These are phyloP conservation scores for Eurytemora carolleeae DNA, from an alignment of 1,140 invertebrate genomes.

Conservation along the genomic window DNA sequence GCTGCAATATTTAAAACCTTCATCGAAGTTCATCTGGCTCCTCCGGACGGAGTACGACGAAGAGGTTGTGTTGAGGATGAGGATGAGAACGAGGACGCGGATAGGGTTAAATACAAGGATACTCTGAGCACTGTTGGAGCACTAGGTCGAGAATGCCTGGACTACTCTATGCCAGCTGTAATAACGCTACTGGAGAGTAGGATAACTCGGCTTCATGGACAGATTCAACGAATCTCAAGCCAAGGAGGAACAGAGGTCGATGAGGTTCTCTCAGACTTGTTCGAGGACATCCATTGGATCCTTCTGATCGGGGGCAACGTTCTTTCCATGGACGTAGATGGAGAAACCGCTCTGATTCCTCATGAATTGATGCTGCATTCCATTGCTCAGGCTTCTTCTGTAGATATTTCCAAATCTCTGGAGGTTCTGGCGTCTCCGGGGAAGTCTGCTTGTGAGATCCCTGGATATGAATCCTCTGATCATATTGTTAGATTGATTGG, in stretches of 20 bases:
- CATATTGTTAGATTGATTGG: slow-evolving; percentile 32
- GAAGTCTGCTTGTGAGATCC: slow-evolving; percentile 29
- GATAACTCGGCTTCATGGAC: slow-evolving; percentile 37
- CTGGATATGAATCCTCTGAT: slow-evolving; percentile 33
- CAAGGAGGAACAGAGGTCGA: slow-evolving; percentile 34
- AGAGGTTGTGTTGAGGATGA: slow-evolving; percentile 24
- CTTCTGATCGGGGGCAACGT: slow-evolving; percentile 51
- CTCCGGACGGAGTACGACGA: slow-evolving; percentile 50
- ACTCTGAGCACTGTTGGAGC: slow-evolving; percentile 44
- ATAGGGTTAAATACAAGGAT: slow-evolving; percentile 42
- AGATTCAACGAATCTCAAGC: slow-evolving; percentile 37
- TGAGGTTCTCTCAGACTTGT: slow-evolving; percentile 36
- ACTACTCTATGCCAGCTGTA: slow-evolving; percentile 36
- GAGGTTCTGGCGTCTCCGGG: slow-evolving; percentile 33
- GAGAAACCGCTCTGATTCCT: slow-evolving; percentile 54
- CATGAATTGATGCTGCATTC: slow-evolving; percentile 49
- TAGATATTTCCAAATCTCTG: slow-evolving; percentile 36
- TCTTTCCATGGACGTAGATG: slow-evolving; percentile 45
- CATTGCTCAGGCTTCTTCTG: slow-evolving; percentile 32
- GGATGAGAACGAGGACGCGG: slow-evolving; percentile 40
- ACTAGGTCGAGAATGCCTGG: slow-evolving; percentile 30
- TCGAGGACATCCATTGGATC: slow-evolving; percentile 76
- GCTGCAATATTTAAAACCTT: slow-evolving; percentile 51
- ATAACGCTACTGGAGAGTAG: slow-evolving; percentile 40
- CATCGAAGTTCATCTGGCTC: slow-evolving; percentile 53